Evolutionary conservation across 2,113 vertebrate species (phyloP), one percentile per base, ranked within the genome.

Genomic region (Panthera tigris): DNA sequence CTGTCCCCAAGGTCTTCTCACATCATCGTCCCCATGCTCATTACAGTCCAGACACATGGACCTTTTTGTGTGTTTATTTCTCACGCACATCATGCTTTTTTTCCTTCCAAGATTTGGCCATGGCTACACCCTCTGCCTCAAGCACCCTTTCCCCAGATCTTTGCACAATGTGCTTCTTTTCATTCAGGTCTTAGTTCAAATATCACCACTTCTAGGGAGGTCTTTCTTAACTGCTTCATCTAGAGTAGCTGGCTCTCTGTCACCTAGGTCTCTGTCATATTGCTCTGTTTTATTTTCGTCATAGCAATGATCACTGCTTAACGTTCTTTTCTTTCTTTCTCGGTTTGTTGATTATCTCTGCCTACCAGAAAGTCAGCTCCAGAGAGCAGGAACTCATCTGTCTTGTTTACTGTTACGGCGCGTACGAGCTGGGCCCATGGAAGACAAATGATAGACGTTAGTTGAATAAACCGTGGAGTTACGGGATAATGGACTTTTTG

Each of bases 71-170:
- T 45, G 45, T 66, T 29, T 45, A 36, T 65, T 81, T 90, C 39
- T 63, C 86, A 25, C n/a, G 18, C 4, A 41, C 21, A 2, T 19
- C 1, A 2, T 5, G 1, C 31, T 39, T 18, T 4, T 4, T 63
- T 92, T 14, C 31, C 33, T 88, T 90, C 23, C 12, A 81, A 50
- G 6, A 33, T 21, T 7, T 7, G 23, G 57, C 27, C 8, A 41
- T 81, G 33, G 11, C 39, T 31, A 0, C 3, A 36, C 12, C 7
- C 7, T n/a, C 33, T 73, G 45, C 36, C 80, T 79, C 31, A 27
- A 33, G 5, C 8, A 31, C 36, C 61, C 5, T 91, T 73, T 39
- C 14, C 4, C 50, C 50, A 52, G 61, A 52, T 76, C 7, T 23
- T 63, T n/a, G 11, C 0, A 80, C 6, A 31, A 5, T 48, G 50